Conservation (phyloP, 2,888 invertebrate genomes). For the Physocephala rufipes region DNA sequence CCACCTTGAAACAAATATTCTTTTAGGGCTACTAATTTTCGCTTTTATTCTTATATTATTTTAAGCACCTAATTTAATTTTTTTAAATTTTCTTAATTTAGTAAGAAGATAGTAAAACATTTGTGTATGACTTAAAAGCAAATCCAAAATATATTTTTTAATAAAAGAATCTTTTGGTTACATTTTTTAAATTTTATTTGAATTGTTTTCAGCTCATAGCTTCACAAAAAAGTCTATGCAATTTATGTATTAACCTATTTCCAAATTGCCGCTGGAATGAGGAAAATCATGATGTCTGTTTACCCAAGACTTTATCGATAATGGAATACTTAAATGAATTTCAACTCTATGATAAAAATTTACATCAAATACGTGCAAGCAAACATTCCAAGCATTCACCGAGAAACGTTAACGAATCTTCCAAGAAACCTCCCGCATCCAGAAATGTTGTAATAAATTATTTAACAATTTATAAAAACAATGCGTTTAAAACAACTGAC, state of each 20-base stretch:
- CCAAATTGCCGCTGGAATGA: conserved; percentile 63
- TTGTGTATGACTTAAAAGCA: too few species aligned
- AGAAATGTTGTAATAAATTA: conserved; percentile 25
- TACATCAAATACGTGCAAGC: conserved; percentile 9
- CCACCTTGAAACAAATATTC: too few species aligned
- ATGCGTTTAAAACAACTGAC: conserved; percentile 55
- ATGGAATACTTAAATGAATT: conserved; percentile 55
- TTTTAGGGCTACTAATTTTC: too few species aligned
- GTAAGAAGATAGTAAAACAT: too few species aligned
- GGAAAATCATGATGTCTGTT: conserved; percentile 36
- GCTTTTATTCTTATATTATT: too few species aligned
- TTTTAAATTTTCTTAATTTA: too few species aligned
- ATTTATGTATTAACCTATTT: conserved; percentile 63
- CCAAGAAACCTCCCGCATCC: conserved; percentile 14
- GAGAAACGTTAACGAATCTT: conserved; percentile 33
- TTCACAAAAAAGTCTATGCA: conserved; percentile 59
- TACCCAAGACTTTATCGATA: conserved; percentile 48
- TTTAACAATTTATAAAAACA: conserved; percentile 47
- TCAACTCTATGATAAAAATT: conserved; percentile 51
- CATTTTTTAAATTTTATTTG: too few species aligned
- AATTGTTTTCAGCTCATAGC: conserved; percentile 58
- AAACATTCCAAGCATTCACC: too few species aligned
- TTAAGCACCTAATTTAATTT: too few species aligned
- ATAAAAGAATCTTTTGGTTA: too few species aligned
- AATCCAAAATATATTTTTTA: too few species aligned